These are phyloP conservation scores for Euzophera pinguis DNA, from an alignment of 2,888 invertebrate genomes.

Conservation along the genomic window DNA sequence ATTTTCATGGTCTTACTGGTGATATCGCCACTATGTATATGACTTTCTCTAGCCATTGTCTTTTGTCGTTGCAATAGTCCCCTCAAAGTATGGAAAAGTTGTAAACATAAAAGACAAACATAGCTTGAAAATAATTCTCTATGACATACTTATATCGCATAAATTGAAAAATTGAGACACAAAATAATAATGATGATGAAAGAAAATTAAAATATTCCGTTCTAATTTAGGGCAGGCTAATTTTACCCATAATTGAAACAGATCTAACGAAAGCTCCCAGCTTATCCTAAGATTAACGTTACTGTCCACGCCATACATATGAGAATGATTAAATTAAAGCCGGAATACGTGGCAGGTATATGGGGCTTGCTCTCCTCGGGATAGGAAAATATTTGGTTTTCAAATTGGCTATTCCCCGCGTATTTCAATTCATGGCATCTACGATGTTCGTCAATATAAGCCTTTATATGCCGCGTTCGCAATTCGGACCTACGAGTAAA, in stretches of 20 bases:
- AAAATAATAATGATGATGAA: too few relatives aligned
- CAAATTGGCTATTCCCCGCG: constrained; percentile 24
- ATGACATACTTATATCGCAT: too few relatives aligned
- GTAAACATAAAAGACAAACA: too few relatives aligned
- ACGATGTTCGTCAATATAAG: constrained; percentile 4
- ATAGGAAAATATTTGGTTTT: constrained; percentile 25
- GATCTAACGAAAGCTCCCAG: background rate
- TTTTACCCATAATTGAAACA: background rate
- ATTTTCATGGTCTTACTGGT: too few relatives aligned
- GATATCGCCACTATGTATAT: too few relatives aligned
- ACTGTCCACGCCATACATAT: constrained; percentile 7
- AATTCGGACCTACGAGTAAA: background rate
- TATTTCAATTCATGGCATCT: constrained; percentile 21
- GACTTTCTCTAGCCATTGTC: too few relatives aligned
- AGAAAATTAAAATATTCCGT: background rate
- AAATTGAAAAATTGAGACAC: too few relatives aligned
- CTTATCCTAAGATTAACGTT: background rate
- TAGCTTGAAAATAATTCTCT: too few relatives aligned
- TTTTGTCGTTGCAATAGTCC: too few relatives aligned
- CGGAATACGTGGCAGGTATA: constrained; percentile 1
- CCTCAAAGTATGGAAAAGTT: too few relatives aligned
- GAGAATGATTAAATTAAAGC: constrained; percentile 13
- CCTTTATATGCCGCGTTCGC: background rate
- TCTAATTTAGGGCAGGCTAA: background rate
- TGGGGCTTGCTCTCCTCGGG: constrained; percentile 13